These are phyloP conservation scores for Actinia tenebrosa DNA, from an alignment of 64 coral and sea anemone species.

Conservation along the genomic window DNA sequence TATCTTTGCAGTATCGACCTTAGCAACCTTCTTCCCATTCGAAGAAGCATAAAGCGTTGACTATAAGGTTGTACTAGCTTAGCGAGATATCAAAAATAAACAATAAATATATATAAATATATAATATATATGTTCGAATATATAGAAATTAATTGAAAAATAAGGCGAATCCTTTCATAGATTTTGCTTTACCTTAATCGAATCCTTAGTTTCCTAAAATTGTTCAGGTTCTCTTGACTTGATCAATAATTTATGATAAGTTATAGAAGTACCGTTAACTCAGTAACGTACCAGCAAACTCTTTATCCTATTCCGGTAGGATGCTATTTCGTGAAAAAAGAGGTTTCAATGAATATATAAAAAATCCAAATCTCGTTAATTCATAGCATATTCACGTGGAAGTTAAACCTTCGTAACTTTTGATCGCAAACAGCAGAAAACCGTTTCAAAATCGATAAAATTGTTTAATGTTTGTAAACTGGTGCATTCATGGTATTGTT, in stretches of 20 bases:
- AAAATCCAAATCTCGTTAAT: neutral
- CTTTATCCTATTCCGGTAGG: neutral
- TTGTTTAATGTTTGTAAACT: conserved; percentile 5
- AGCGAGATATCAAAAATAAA: too few relatives aligned
- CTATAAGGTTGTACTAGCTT: too few relatives aligned
- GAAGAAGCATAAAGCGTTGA: too few relatives aligned
- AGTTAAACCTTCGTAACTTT: neutral
- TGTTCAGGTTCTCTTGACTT: neutral
- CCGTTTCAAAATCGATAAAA: neutral
- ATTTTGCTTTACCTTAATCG: neutral
- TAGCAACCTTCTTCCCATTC: too few relatives aligned
- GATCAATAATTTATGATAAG: neutral
- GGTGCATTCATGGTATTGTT: neutral
- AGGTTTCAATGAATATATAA: neutral
- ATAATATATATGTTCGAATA: neutral
- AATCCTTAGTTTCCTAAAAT: neutral
- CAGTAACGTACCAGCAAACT: neutral
- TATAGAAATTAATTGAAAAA: neutral
- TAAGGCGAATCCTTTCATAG: neutral
- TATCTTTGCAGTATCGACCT: too few relatives aligned
- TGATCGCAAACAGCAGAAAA: neutral
- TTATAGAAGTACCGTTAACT: neutral
- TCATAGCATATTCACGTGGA: neutral
- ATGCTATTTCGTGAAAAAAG: neutral
- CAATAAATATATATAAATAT: too few relatives aligned